Evolutionary conservation across 2,797 vertebrate genomes (phyloP).

Genomic region (Spondyliosoma cantharus): DNA sequence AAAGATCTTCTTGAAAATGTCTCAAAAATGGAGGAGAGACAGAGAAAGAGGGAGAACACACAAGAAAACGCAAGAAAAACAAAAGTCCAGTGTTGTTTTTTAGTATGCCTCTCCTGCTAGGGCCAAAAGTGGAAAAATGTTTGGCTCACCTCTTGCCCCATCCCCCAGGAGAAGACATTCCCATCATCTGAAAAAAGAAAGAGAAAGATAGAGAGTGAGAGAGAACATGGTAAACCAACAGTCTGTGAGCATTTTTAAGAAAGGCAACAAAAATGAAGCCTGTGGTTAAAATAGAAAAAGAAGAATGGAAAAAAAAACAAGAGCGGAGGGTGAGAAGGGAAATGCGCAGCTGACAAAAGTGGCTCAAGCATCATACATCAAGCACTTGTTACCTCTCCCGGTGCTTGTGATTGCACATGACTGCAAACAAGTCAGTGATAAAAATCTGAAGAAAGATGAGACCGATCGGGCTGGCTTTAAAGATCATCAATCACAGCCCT

Average conservation of each 20-base stretch:
- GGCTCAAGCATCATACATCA: constrained; percentile 93
- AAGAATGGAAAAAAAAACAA: constrained; percentile 47
- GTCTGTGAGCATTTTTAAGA: constrained; percentile 80
- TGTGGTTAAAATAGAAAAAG: constrained; percentile 77
- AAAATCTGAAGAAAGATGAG: constrained; percentile 97
- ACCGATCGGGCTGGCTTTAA: constrained; percentile 92
- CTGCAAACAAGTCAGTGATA: constrained; percentile 96
- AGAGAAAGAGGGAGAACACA: constrained; percentile 32
- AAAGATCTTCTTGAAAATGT: constrained; percentile 56
- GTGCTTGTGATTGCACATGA: constrained; percentile 93
- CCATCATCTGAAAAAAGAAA: constrained; percentile 79
- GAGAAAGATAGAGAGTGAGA: constrained; percentile 21
- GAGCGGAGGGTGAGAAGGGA: constrained; percentile 71
- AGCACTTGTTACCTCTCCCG: constrained; percentile 93
- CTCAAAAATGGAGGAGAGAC: constrained; percentile 55
- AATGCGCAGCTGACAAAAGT: constrained; percentile 91
- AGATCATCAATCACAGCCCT: constrained; percentile 92
- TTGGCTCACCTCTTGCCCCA: constrained; percentile 83
- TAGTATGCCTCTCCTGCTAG: constrained; percentile 77
- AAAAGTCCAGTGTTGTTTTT: constrained; percentile 77
- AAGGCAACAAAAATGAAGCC: constrained; percentile 79
- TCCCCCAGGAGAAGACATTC: constrained; percentile 82
- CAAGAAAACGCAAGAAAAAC: constrained; percentile 52
- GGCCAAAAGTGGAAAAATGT: constrained; percentile 73
- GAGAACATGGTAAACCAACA: constrained; percentile 73